These are phyloP conservation scores for Pocillopora damicornis DNA, from an alignment of 64 coral and sea anemone genomes.

Conservation along the genomic window DNA sequence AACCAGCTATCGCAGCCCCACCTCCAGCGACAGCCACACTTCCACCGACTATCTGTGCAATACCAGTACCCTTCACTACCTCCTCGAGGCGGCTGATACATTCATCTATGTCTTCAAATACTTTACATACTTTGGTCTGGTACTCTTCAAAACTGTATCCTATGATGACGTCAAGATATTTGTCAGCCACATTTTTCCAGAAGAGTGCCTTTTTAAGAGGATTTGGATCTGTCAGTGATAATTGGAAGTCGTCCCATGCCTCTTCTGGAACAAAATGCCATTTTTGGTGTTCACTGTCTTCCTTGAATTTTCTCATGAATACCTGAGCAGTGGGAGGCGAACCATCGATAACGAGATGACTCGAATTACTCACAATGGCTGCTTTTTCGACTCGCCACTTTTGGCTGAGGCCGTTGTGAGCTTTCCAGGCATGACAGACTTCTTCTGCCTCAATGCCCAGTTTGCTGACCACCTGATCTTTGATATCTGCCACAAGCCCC, in stretches of 20 bases:
- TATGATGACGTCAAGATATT: conserved; percentile 27
- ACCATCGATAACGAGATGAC: background rate
- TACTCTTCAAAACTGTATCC: conserved; percentile 12
- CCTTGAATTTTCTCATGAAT: too few relatives aligned
- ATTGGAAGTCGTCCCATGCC: conserved; percentile 14
- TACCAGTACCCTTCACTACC: conserved; percentile 14
- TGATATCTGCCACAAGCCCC: background rate
- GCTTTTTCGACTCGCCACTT: conserved; percentile 4
- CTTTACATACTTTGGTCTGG: background rate
- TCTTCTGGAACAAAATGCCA: conserved; percentile 8
- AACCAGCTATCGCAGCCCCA: background rate
- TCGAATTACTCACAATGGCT: background rate
- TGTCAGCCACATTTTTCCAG: conserved; percentile 27
- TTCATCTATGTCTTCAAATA: background rate
- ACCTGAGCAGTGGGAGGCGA: too few relatives aligned
- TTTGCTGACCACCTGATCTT: background rate
- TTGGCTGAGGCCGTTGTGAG: background rate
- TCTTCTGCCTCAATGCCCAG: background rate
- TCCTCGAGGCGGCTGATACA: background rate
- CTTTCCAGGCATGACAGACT: background rate
- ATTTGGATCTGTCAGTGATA: background rate
- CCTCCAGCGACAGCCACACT: conserved; percentile 5
- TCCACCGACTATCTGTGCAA: background rate
- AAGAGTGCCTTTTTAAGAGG: conserved; percentile 5
- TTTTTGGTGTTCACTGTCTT: background rate